These are phyloP conservation scores for Clarias macrocephalus DNA, from an alignment of 2,113 vertebrate genomes.

Conservation along the genomic window DNA sequence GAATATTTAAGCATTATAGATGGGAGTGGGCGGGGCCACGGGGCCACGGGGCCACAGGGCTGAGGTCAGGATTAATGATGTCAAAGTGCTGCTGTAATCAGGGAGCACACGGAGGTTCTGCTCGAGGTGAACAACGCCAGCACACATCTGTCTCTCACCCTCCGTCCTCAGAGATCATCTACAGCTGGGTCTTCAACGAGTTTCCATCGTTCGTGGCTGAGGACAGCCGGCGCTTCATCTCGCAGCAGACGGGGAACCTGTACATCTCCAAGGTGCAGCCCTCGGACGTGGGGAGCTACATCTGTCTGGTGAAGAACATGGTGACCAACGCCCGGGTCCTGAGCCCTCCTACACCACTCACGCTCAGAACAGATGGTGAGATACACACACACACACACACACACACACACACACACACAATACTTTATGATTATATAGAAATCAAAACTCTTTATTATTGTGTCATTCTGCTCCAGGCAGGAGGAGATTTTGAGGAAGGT, in stretches of 20 bases:
- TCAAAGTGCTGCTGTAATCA: not conserved
- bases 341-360: conserved; percentile 93
- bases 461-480: not conserved
- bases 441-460: not conserved
- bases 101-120: conserved; percentile 15
- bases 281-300: conserved; percentile 94
- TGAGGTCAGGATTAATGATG: not conserved
- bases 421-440: not conserved
- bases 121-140: not conserved
- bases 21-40: too few relatives aligned
- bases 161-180: conserved; percentile 84
- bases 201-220: conserved; percentile 95
- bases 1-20: not conserved
- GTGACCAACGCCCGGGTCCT: conserved; percentile 89
- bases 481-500: not conserved
- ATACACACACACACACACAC: conserved; percentile 2
- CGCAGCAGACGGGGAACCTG: conserved; percentile 94
- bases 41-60: too few relatives aligned
- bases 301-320: conserved; percentile 93
- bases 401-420: not conserved
- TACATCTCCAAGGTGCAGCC: conserved; percentile 96
- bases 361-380: conserved; percentile 89
- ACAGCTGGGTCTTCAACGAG: conserved; percentile 97
- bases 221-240: conserved; percentile 95
- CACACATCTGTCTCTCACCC: conserved; percentile 25